Percentiles rank a stretch among this genome's conserved stretches.
Conservation (phyloP, 2,113 vertebrate genomes). For the Nycticorax nycticorax region DNA sequence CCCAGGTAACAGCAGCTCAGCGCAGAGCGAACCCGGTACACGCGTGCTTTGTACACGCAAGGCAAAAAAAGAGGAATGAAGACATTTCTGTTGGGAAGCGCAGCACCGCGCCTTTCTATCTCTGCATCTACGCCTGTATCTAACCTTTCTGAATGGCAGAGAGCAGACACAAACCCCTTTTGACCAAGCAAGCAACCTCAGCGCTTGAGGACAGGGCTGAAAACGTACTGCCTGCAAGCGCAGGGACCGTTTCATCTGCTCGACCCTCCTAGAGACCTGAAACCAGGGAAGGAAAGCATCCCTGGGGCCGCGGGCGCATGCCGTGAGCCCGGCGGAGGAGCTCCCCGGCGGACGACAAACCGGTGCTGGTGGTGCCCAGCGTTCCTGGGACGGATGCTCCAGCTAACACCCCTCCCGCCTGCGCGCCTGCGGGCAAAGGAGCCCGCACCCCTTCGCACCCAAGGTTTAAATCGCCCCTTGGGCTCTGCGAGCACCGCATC, state of each 20-base stretch:
- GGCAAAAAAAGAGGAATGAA: not conserved
- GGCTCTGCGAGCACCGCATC: not conserved
- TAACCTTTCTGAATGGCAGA: accelerated
- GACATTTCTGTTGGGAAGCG: accelerated
- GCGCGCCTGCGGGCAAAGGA: not conserved
- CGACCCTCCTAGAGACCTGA: not conserved
- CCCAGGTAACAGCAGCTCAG: not conserved
- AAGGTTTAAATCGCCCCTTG: not conserved
- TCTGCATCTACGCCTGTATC: not conserved
- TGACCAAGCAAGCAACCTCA: not conserved
- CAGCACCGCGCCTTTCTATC: not conserved
- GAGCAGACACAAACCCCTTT: not conserved
- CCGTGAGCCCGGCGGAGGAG: not conserved
- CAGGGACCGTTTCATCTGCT: not conserved
- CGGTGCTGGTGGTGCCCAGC: not conserved
- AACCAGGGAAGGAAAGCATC: not conserved
- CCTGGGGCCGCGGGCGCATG: accelerated
- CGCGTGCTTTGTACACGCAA: not conserved
- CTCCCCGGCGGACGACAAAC: not conserved
- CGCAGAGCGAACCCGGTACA: accelerated
- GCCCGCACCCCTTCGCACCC: not conserved
- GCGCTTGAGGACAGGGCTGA: not conserved
- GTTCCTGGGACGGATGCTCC: not conserved
- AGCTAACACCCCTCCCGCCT: not conserved
- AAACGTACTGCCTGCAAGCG: accelerated